Conservation (phyloP, 2,113 vertebrate species). For the Barnardius zonarius region DNA sequence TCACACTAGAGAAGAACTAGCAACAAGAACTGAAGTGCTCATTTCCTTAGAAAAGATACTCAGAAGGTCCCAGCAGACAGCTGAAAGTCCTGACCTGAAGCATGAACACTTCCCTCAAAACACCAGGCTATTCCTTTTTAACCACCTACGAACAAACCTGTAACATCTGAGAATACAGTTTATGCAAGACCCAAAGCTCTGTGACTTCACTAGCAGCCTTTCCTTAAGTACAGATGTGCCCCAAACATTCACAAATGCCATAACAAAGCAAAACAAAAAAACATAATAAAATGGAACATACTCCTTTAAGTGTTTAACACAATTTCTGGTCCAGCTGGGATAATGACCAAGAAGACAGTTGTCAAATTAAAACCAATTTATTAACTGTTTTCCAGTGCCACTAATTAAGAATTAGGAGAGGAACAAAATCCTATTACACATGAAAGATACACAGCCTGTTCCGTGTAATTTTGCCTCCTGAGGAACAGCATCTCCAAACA, state of each 20-base stretch:
- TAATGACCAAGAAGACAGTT: background rate
- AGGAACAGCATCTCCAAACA: background rate
- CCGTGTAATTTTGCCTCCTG: background rate
- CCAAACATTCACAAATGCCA: background rate
- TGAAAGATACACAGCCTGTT: background rate
- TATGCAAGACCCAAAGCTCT: background rate
- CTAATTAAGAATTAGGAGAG: conserved; percentile 9
- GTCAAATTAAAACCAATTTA: conserved; percentile 14
- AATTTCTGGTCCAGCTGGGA: background rate
- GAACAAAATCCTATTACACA: conserved; percentile 4
- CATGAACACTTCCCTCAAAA: background rate
- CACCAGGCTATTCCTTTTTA: background rate
- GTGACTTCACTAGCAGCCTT: background rate
- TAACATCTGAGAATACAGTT: background rate
- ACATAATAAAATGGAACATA: background rate
- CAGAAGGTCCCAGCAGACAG: background rate
- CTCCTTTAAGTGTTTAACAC: background rate
- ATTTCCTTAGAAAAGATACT: background rate
- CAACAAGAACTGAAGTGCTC: background rate
- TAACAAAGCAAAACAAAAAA: background rate
- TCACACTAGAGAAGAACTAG: background rate
- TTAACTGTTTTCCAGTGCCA: background rate
- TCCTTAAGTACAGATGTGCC: background rate
- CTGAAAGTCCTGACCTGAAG: background rate
- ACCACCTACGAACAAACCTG: background rate